These are phyloP conservation scores for Diadema setosum DNA, from an alignment of 35 echinoderm and acorn worm species.

Conservation along the genomic window DNA sequence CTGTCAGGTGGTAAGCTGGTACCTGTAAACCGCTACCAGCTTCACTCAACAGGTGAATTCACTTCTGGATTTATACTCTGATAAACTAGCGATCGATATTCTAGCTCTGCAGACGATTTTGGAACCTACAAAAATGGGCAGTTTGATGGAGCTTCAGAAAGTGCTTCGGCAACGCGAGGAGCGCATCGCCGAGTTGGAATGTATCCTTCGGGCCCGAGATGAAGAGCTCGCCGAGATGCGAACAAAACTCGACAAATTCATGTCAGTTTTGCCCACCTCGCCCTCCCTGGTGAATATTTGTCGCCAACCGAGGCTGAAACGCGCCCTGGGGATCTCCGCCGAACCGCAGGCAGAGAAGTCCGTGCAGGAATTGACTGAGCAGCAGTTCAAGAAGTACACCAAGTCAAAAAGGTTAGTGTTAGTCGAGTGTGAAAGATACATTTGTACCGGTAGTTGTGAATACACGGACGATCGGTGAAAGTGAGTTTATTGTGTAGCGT, in stretches of 20 bases:
- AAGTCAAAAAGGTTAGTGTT: conserved; percentile 82
- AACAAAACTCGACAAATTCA: conserved; percentile 85
- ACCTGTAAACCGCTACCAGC: too few species aligned
- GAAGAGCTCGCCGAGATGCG: conserved; percentile 67
- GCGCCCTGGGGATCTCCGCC: conserved; percentile 84
- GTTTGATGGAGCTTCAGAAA: conserved; percentile 82
- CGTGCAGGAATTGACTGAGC: conserved; percentile 55
- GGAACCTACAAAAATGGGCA: conserved; percentile 93
- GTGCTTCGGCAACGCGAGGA: conserved; percentile 75
- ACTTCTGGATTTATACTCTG: too few species aligned
- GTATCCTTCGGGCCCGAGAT: conserved; percentile 48
- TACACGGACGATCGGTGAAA: neutral
- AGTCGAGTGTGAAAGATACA: neutral
- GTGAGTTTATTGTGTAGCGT: too few species aligned
- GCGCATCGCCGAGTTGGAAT: conserved; percentile 59
- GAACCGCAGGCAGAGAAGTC: conserved; percentile 73
- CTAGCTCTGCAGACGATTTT: too few species aligned
- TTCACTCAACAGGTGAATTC: too few species aligned
- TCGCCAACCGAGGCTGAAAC: conserved; percentile 47
- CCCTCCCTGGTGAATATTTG: conserved; percentile 45
- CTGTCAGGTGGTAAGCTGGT: too few species aligned
- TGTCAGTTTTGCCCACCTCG: conserved; percentile 75
- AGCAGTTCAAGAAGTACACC: conserved; percentile 79
- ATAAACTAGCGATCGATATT: too few species aligned
- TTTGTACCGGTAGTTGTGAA: neutral